Base-by-base conservation (phyloP, 30 jellyfish, hydroid and myxozoan species). In the Catostylus mosaicus region DNA sequence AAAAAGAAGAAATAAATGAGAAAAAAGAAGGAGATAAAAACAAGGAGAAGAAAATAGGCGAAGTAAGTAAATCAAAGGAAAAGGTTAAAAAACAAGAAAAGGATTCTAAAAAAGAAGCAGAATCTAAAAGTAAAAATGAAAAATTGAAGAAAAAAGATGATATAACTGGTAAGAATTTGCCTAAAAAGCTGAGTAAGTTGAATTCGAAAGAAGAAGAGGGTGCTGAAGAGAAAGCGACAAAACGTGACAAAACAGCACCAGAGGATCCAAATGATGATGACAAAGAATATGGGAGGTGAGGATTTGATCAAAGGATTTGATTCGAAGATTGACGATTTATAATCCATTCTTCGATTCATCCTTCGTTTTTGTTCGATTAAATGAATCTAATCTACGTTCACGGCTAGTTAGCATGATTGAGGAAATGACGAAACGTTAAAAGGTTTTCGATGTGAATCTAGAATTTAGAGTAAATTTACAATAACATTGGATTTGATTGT, bases 271-370 rank as follows among this genome's bases (percentile, higher is more conserved):
- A 77, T 32, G 70, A 80, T 16, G 83, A 64, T n/a, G 83, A 64
- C 30, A 60, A 70, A 0, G 78, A 73, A 47, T 75, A 75, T 34
- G 86, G 86, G 31, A 56, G 75, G 86, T 75, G 31, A 50, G 75
- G n/a, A n/a, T n/a, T n/a, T n/a, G 1, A 54, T 54, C 12, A 12
- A 54, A 8, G 22, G 24, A 54, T 3, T n/a, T 31, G 6, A 54
- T 1, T 0, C 0, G 7, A 14, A 2, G 22, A 31, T 11, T 31
- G 11, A 46, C 60, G 11, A 19, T 31, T 12, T 5, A 54, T 5
- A 54, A 5, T 54, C 26, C 8, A 54, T n/a, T n/a, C n/a, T n/a
- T n/a, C n/a, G n/a, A n/a, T n/a, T n/a, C n/a, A n/a, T n/a, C n/a
- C n/a, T n/a, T n/a, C n/a, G n/a, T n/a, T n/a, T n/a, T n/a, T n/a